phyloP scores from a whole-genome alignment of 2,888 invertebrate genomes.

The Aphodius granarius region DNA sequence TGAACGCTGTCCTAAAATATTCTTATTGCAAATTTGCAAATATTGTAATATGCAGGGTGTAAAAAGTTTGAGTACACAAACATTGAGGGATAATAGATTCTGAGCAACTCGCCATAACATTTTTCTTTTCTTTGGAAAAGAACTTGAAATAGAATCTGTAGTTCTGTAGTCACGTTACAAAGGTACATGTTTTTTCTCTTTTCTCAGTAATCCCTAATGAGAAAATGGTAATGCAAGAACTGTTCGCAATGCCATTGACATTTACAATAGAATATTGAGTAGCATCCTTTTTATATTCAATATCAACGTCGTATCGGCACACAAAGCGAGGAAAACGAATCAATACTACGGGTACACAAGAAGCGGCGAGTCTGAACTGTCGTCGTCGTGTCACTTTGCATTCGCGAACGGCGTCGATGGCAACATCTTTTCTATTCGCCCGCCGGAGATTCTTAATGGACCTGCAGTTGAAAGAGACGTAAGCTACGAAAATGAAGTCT shows the following conservation, averaged over 20 bases:
- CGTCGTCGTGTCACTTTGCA: background rate
- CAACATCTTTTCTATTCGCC: background rate
- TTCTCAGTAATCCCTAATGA: background rate
- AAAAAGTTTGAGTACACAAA: too few relatives aligned
- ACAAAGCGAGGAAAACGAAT: background rate
- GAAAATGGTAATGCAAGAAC: background rate
- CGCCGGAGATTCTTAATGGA: background rate
- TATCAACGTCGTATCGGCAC: background rate
- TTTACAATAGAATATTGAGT: background rate
- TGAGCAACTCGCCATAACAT: too few relatives aligned
- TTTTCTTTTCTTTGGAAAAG: too few relatives aligned
- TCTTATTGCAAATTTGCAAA: too few relatives aligned
- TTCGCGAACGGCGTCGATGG: background rate
- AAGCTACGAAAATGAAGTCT: background rate
- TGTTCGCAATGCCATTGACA: background rate
- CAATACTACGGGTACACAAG: background rate
- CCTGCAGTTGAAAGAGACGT: background rate
- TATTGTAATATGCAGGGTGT: too few relatives aligned
- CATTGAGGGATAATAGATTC: too few relatives aligned
- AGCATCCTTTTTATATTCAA: background rate
- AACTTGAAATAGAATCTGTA: too few relatives aligned
- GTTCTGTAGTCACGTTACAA: too few relatives aligned
- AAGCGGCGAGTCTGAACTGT: background rate
- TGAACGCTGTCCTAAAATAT: background rate
- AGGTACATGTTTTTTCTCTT: too few relatives aligned